Percentiles rank a stretch among this genome's conserved stretches.
Conservation (phyloP, 2,888 invertebrate species). For the Germaria angustata region DNA sequence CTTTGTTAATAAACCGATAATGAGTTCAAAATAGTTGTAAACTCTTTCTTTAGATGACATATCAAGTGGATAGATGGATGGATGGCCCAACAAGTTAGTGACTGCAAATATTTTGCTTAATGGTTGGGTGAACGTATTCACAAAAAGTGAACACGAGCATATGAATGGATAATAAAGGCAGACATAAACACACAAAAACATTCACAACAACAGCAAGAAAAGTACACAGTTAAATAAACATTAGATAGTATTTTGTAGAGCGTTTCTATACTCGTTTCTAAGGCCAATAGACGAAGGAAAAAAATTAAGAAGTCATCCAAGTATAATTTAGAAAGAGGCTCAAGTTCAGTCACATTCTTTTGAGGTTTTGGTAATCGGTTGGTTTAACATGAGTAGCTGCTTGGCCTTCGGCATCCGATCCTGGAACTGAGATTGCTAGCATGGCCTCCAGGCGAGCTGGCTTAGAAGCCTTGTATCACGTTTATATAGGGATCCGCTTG, state of each 20-base stretch:
- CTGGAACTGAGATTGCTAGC: too few relatives aligned
- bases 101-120: conserved; percentile 23
- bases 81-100: conserved; percentile 41
- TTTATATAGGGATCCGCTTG: background rate
- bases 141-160: background rate
- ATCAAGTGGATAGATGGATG: conserved; percentile 51
- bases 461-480: too few relatives aligned
- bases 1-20: conserved; percentile 68
- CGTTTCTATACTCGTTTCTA: background rate
- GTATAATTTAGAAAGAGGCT: background rate
- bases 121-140: conserved; percentile 15
- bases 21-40: conserved; percentile 67
- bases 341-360: background rate
- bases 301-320: background rate
- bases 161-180: too few relatives aligned
- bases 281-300: background rate
- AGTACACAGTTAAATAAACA: background rate
- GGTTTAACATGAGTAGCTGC: too few relatives aligned
- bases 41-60: conserved; percentile 66
- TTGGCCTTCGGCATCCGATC: too few relatives aligned
- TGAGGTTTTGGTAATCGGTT: too few relatives aligned
- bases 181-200: too few relatives aligned
- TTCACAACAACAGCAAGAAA: background rate
- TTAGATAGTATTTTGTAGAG: background rate
- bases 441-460: too few relatives aligned